Conservation (phyloP, 1,140 invertebrate species). For the Caerostris darwini region DNA sequence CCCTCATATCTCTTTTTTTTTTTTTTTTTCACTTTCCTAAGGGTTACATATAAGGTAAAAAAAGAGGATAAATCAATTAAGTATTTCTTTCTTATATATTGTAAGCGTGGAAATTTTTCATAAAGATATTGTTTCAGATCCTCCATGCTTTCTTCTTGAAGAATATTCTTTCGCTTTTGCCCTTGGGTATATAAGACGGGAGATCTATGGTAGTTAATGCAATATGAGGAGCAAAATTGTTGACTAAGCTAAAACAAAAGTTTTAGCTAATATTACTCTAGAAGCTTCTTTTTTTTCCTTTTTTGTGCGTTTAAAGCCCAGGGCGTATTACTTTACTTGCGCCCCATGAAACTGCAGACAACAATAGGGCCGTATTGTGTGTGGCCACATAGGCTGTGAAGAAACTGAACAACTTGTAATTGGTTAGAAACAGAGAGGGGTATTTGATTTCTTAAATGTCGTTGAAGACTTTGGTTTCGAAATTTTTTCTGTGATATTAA, state of each 20-base stretch:
- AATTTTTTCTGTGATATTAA: too few species aligned
- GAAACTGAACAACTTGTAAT: neutral
- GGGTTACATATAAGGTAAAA: neutral
- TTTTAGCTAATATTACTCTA: neutral
- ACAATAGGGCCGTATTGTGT: too few species aligned
- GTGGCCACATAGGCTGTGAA: too few species aligned
- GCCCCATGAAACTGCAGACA: neutral
- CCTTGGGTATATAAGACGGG: neutral
- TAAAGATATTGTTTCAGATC: neutral
- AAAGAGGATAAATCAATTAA: constrained; percentile 41
- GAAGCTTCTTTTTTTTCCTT: neutral
- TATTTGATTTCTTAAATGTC: too few species aligned
- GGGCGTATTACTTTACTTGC: neutral
- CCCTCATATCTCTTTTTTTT: too few species aligned
- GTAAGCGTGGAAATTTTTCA: neutral
- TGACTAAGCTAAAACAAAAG: neutral
- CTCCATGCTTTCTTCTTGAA: neutral
- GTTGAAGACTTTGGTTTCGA: too few species aligned
- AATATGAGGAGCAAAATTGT: too few species aligned
- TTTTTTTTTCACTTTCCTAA: neutral
- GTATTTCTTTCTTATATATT: constrained; percentile 31
- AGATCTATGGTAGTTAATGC: neutral
- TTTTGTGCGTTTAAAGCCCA: neutral
- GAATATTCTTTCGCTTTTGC: neutral
- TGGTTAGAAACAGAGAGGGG: too few species aligned